Base-by-base conservation (phyloP, 2,113 vertebrate species). In the Leptobrachium leishanense region DNA sequence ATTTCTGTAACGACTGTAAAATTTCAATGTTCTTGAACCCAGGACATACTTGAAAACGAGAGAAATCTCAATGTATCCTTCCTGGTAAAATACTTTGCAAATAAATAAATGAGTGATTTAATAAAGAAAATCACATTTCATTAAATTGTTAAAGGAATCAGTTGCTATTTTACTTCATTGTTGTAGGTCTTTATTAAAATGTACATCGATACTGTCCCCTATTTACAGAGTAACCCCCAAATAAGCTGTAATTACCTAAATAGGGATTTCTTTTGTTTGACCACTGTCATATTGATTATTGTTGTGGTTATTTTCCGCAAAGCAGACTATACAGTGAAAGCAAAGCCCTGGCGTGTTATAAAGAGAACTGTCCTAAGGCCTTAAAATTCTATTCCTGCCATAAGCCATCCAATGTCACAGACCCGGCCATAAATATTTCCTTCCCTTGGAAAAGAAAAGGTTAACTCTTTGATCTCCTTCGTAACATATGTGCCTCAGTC, bases 401-500 rank as follows among this genome's bases (percentile, higher is more conserved):
- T 62, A 77, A 62, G 67, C 54, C 53, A 44, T 50, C 41, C 64
- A 39, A 54, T 64, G 65, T 55, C 43, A n/a, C 63, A 43, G 44
- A 67, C 63, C 71, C 31, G 68, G 70, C 55, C 57, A 73, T 79
- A 79, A 79, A 66, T 64, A 79, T 54, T 70, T 8, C 20, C 40
- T 50, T 55, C 57, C n/a, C 4, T 43, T 15, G 43, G 64, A 42
- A 46, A 10, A 41, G 78, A 68, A 80, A 42, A 20, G 72, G 78
- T 80, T 80, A 80, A 74, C 50, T 4, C 78, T 80, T 80, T 80
- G 78, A 80, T 80, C 78, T 80, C 8, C 43, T 44, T n/a, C 15
- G 59, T 74, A 71, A 66, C 77, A 80, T 80, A 74, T 80, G 78
- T 64, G 71, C 55, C 43, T 74, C 64, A 65, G 71, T 68, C 78